Base-by-base conservation (phyloP, 2,113 vertebrate species). In the Callithrix jacchus region DNA sequence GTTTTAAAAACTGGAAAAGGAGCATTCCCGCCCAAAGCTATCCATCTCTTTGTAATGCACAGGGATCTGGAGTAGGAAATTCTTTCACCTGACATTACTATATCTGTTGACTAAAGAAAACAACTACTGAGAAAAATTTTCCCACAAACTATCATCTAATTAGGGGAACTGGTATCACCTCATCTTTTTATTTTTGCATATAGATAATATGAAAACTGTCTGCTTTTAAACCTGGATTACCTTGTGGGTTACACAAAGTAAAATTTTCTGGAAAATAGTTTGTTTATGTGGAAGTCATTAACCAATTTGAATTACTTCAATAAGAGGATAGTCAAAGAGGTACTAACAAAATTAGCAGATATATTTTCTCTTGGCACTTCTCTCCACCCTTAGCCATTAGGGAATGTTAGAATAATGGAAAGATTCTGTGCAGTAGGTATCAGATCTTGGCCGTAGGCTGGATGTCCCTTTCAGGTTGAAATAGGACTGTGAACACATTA, bases 71-170 rank as follows among this genome's bases (percentile, higher is more conserved):
- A 45, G 3, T 16, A 66, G 52, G 12, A 58, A 87, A 27, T 54
- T 85, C 25, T 94, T 73, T n/a, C n/a, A 79, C 40, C 13, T 58
- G 23, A 74, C 14, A 6, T 86, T 30, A 35, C 1, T 12, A 52
- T 71, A 87, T 27, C 17, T 84, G 40, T 81, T 64, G 42, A 54
- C n/a, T 86, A 81, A 80, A 83, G n/a, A 90, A 73, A 86, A 80
- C 1, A 70, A 35, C 12, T 25, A 18, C 58, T 37, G 23, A 30
- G 30, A 32, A 86, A 88, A 66, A 13, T 14, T 8, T 16, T 4
- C 1, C 16, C 0, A 52, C 30, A 58, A 35, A 3, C 10, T 32
- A 40, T 87, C 47, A 71, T 74, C 27, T 52, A 85, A 45, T 35
- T 70, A 68, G 5, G 9, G 37, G 27, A 95, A 49, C 1, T 6